Conservation (phyloP, 2,113 vertebrate genomes). For the Platysternon megacephalum region DNA sequence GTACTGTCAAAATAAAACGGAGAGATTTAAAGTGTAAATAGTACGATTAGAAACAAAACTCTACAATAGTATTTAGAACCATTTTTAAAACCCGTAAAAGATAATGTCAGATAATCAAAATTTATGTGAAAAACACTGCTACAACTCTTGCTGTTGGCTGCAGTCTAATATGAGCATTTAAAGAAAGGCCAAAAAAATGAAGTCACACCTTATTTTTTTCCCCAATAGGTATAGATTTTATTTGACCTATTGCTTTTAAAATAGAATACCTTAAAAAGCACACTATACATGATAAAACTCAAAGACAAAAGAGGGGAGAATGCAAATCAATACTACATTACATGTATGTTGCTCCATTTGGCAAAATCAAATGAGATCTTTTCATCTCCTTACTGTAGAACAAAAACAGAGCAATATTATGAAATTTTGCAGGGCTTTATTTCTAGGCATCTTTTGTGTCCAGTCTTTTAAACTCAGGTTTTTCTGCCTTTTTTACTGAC, state of each 20-base stretch:
- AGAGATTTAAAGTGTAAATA: neutral
- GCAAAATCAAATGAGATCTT: constrained; percentile 84
- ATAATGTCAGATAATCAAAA: constrained; percentile 49
- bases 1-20: constrained; percentile 5
- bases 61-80: neutral
- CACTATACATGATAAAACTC: constrained; percentile 74
- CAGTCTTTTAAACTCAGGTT: constrained; percentile 86
- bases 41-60: neutral
- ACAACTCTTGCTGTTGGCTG: neutral
- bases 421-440: constrained; percentile 85
- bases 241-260: constrained; percentile 84
- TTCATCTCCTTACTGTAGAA: constrained; percentile 80
- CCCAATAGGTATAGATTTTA: constrained; percentile 77
- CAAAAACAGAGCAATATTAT: constrained; percentile 86
- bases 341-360: constrained; percentile 80
- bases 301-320: constrained; percentile 79
- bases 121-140: constrained; percentile 26
- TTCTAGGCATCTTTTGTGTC: constrained; percentile 83
- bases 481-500: constrained; percentile 91
- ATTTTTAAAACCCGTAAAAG: constrained; percentile 34
- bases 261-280: constrained; percentile 72
- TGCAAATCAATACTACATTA: constrained; percentile 82
- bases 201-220: constrained; percentile 66
- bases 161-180: constrained; percentile 56
- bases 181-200: constrained; percentile 67